Conservation (phyloP, 2,797 vertebrate species). For the Novumbra hubbsi region DNA sequence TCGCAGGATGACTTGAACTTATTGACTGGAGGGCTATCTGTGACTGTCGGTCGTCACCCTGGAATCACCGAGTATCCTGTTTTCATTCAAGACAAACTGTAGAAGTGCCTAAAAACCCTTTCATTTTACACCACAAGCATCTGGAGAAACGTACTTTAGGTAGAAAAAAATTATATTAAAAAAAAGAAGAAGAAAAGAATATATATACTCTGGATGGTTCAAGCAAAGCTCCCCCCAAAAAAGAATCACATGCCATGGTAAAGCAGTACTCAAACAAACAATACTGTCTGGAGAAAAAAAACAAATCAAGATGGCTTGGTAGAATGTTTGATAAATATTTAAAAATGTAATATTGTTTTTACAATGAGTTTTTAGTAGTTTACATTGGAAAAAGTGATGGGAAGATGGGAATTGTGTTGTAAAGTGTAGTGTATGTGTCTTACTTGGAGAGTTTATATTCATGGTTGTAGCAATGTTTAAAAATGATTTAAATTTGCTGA, state of each 20-base stretch:
- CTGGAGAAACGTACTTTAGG: conserved; percentile 54
- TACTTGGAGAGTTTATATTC: conserved; percentile 68
- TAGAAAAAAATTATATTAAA: conserved; percentile 26
- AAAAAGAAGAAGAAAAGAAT: background rate
- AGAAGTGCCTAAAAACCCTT: conserved; percentile 79
- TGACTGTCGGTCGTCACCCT: conserved; percentile 65
- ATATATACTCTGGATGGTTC: background rate
- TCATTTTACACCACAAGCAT: conserved; percentile 60
- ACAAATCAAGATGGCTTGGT: conserved; percentile 65
- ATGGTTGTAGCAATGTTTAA: conserved; percentile 70
- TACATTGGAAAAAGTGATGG: conserved; percentile 69
- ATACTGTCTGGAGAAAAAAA: conserved; percentile 34
- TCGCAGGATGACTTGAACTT: conserved; percentile 67
- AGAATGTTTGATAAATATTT: conserved; percentile 68
- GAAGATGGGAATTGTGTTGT: conserved; percentile 62
- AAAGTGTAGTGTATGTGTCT: conserved; percentile 70
- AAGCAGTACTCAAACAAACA: conserved; percentile 12
- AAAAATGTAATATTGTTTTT: conserved; percentile 49
- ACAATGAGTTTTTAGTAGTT: conserved; percentile 66
- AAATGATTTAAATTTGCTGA: conserved; percentile 68
- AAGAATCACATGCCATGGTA: conserved; percentile 19
- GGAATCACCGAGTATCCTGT: conserved; percentile 73
- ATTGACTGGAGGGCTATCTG: conserved; percentile 68
- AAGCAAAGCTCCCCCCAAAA: conserved; percentile 26
- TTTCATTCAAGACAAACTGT: conserved; percentile 73